Conservation (phyloP, 2,113 vertebrate genomes). For the Lynx canadensis region DNA sequence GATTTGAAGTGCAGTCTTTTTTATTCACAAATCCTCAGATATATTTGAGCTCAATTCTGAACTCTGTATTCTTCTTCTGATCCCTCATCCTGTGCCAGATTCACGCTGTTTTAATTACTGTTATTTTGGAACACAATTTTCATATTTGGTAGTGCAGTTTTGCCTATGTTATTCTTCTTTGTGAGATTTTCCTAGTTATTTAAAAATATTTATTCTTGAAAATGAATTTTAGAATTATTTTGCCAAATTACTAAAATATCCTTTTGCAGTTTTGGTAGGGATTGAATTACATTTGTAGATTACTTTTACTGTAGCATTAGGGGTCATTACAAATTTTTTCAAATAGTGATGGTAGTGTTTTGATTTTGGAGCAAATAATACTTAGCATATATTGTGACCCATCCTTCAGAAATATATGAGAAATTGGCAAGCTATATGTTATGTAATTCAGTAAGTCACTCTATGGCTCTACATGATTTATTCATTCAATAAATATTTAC, state of each 20-base stretch:
- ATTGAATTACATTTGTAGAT: slow-evolving; percentile 53
- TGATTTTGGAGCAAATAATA: slow-evolving; percentile 33
- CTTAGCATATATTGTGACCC: slow-evolving; percentile 9
- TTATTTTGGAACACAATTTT: slow-evolving; percentile 70
- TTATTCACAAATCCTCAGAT: slow-evolving; percentile 23
- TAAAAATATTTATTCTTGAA: slow-evolving; percentile 63
- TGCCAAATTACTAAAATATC: slow-evolving; percentile 45
- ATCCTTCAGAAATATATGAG: slow-evolving; percentile 23
- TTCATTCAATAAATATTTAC: slow-evolving; percentile 29
- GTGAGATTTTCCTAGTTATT: slow-evolving; percentile 49
- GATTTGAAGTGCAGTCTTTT: slow-evolving; percentile 32
- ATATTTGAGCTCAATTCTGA: slow-evolving; percentile 49
- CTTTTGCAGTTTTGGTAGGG: neutral
- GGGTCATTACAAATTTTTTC: neutral
- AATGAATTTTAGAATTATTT: slow-evolving; percentile 57
- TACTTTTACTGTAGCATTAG: neutral
- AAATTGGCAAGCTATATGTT: neutral
- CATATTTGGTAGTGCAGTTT: slow-evolving; percentile 50
- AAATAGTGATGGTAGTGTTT: slow-evolving; percentile 31
- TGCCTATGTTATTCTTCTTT: slow-evolving; percentile 50
- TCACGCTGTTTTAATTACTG: slow-evolving; percentile 68
- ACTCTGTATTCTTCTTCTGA: slow-evolving; percentile 46
- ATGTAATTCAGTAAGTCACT: neutral
- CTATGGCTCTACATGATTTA: slow-evolving; percentile 34
- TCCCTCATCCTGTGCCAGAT: slow-evolving; percentile 48